Evolutionary conservation across 2,797 vertebrate genomes (phyloP).

Genomic region (Acanthurus lineatus): DNA sequence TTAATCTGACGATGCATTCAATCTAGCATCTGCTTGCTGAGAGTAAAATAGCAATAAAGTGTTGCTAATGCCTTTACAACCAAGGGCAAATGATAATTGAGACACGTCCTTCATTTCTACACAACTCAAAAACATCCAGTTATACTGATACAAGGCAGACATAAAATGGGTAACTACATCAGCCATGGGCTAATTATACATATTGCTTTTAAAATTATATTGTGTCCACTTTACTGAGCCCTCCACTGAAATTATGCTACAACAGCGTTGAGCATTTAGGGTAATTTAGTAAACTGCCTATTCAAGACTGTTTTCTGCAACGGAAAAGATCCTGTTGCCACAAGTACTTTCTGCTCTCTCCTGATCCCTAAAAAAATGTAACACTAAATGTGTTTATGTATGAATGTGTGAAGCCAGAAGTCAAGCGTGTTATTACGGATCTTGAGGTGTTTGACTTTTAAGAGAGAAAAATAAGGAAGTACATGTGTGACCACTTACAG

Average conservation of each 20-base stretch:
- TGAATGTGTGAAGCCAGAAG: not conserved
- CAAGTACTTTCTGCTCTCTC: not conserved
- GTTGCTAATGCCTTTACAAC: not conserved
- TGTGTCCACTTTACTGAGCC: not conserved
- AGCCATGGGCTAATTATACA: not conserved
- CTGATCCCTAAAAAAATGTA: slow-evolving; percentile 8
- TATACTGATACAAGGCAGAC: not conserved
- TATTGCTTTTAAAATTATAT: not conserved
- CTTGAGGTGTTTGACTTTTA: not conserved
- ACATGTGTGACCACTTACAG: not conserved
- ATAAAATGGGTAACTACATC: not conserved
- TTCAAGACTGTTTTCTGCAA: not conserved
- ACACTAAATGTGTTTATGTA: slow-evolving; percentile 16
- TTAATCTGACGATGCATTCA: not conserved
- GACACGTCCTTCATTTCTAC: slow-evolving; percentile 1
- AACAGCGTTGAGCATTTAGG: not conserved
- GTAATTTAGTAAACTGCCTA: not conserved
- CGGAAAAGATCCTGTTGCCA: not conserved
- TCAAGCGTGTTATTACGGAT: not conserved
- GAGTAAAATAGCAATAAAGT: slow-evolving; percentile 31
- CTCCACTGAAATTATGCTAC: not conserved
- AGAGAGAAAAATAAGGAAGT: not conserved
- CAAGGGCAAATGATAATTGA: not conserved
- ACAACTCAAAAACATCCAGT: not conserved
- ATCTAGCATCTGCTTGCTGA: slow-evolving; percentile 11